Evolutionary conservation across 2,888 invertebrate species (phyloP), one percentile per base, ranked within the genome.

Genomic region (Sipunculus nudus): DNA sequence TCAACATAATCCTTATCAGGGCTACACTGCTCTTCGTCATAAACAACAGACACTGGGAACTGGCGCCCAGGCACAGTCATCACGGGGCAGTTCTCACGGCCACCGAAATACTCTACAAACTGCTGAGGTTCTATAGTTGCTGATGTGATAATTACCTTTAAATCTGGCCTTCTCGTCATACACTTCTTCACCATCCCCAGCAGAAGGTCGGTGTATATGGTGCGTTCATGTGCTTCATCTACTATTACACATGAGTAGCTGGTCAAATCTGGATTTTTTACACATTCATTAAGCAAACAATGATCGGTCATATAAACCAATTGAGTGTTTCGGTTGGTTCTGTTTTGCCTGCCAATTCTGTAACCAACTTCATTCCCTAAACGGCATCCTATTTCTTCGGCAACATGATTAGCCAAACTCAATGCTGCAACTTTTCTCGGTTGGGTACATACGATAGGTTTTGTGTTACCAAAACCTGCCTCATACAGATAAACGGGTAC

Each of bases 221-320:
- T 81, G 60, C 84, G 64, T 64, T 83, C 83, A 67, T 84, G 83
- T 3, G 82, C 83, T 70, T 84, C 83, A 64, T 84, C 84, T 43
- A 84, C 75, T 2, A 84, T 74, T n/a, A 84, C 72, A 53, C 72
- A 70, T 10, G 70, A 63, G 56, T 73, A 70, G 35, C 68, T 46
- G 1, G 66, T 61, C 26, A 84, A 68, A 5, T 61, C 32, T 10
- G 61, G 66, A 60, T 81, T 79, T 41, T 65, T 59, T 8, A 79
- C 63, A 55, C 75, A 78, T 59, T 79, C 80, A 56, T 82, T 80
- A 23, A 84, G 66, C 50, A 84, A 68, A 1, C 76, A 64, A 61
- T 79, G 77, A 60, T 84, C 83, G 3, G 83, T 84, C 60, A 78
- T 73, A 65, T 75, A 83, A 10, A 81, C 25, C 21, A 84, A 75